These are phyloP conservation scores for Amblyjoppa proteus DNA, from an alignment of 2,888 invertebrate species.

Conservation along the genomic window DNA sequence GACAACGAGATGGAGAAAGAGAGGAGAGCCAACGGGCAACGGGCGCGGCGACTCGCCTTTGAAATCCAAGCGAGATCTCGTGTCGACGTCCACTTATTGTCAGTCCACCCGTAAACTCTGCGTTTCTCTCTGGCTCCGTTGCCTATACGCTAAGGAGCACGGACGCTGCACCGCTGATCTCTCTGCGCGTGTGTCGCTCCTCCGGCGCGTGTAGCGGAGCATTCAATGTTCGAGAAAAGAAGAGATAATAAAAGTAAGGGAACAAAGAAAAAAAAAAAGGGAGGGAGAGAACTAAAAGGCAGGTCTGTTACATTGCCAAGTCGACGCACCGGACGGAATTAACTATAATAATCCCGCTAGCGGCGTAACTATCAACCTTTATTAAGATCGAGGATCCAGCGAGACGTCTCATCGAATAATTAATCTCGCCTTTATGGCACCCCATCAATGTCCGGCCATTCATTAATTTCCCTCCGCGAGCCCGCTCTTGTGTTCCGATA, in stretches of 20 bases:
- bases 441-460: constrained; percentile 56
- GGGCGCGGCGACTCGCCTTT: constrained; percentile 67
- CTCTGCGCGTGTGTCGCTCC: constrained; percentile 15
- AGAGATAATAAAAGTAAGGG: constrained; percentile 25
- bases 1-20: background rate
- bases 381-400: constrained; percentile 63
- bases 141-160: background rate
- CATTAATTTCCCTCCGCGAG: constrained; percentile 43
- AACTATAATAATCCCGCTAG: constrained; percentile 50
- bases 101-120: constrained; percentile 68
- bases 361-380: constrained; percentile 53
- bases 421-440: constrained; percentile 43
- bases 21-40: constrained; percentile 18
- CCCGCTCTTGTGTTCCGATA: background rate
- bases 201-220: constrained; percentile 24
- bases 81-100: constrained; percentile 68
- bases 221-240: constrained; percentile 46
- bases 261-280: constrained; percentile 18
- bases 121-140: constrained; percentile 47
- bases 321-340: constrained; percentile 48
- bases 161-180: constrained; percentile 17
- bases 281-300: background rate
- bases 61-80: constrained; percentile 68
- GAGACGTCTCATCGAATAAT: constrained; percentile 66
- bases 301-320: constrained; percentile 12